Base-by-base conservation (phyloP, 2,888 invertebrate species). In the Metacarcinus magister region DNA sequence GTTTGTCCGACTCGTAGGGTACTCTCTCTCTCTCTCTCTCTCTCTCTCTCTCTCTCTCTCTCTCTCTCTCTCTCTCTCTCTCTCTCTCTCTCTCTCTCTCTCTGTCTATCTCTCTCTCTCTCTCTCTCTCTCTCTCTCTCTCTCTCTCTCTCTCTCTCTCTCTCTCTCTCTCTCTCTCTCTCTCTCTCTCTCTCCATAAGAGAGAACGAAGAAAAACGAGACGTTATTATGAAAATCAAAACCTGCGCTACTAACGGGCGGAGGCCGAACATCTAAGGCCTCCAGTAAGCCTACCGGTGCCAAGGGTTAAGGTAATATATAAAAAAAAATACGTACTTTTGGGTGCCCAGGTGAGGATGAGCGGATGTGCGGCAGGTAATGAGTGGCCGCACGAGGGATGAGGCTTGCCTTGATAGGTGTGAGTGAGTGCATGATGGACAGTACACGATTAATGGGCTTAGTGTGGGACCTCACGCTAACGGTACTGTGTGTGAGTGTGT, bases 111-210 rank as follows among this genome's bases (percentile, higher is more conserved):
- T 23, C 75, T 75, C 75, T 75, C 75, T 28, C 28, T 28, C 75
- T 75, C 75, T 28, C 28, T 28, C 28, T 28, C 75, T 75, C 75
- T 75, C 75, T 75, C 75, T 75, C 75, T 75, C 75, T 75, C 75
- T 75, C 75, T 75, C 75, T 75, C 75, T 23, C 75, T 75, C 75
- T 75, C 75, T 75, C 75, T 75, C 75, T 75, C 75, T 75, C 75
- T 75, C 75, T 75, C 75, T 75, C 75, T 75, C 75, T 75, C 75
- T 67, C 67, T 67, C 67, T 67, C 67, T 67, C 67, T 67, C 67
- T 67, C 67, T 67, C 67, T 67, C n/a, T 13, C 67, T n/a, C 67
- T 67, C n/a, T n/a, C 67, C 5, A 19, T 75, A n/a, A n/a, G n/a
- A n/a, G n/a, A n/a, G n/a, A n/a, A n/a, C n/a, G n/a, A n/a, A n/a